Base-by-base conservation (phyloP, 2,797 vertebrate species). In the Phoeniculus purpureus region DNA sequence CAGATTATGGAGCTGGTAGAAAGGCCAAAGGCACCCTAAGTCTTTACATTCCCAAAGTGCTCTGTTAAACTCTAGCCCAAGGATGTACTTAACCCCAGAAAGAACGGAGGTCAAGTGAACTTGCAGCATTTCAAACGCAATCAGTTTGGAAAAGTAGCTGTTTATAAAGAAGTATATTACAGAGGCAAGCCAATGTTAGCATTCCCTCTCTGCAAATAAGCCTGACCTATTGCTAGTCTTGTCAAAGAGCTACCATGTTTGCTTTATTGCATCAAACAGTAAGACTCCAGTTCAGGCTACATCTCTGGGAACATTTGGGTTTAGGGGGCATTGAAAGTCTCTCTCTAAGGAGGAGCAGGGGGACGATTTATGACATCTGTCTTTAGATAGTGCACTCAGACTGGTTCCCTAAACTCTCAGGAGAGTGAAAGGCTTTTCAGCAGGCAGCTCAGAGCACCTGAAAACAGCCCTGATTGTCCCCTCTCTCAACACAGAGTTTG, bases 31-130 rank as follows among this genome's bases (percentile, higher is more conserved):
- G 74, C 81, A 94, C 51, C 64, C 79, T 94, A 87, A 94, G 89
- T 67, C 89, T 94, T 94, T 94, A 97, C 92, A 94, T 97, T 95
- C 95, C 92, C 59, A 45, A 93, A 95, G 94, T 82, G 84, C 79
- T 94, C 80, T 85, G 93, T 94, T 96, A 95, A 90, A 90, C 89
- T 72, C 37, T 92, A 94, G 95, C 93, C 93, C 87, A 96, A 91
- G 95, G 71, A 90, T 94, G 87, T 96, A 96, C 95, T 97, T 97
- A 95, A 96, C 93, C 94, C 71, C 90, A 31, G 10, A 80, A 92
- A 94, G 92, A 91, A 94, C 0, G 8, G 90, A 90, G 95, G 96
- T 96, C 96, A 97, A 97, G 96, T 90, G 95, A 96, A 93, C 95
- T 94, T 91, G 90, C 73, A 95, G 92, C 73, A 82, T 95, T 96